Conservation (phyloP, 2,797 vertebrate species). For the Antrozous pallidus region DNA sequence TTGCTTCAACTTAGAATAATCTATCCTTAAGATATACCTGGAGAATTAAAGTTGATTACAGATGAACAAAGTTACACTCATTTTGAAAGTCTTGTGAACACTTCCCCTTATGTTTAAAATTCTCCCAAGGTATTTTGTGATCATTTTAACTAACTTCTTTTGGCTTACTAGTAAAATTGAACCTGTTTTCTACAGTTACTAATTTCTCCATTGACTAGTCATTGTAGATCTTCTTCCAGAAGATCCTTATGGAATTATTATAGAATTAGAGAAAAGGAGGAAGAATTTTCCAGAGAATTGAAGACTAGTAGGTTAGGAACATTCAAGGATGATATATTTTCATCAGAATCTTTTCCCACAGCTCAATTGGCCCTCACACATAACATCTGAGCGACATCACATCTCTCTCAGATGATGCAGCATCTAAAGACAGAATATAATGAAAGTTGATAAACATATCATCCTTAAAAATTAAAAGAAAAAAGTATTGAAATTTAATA, state of each 20-base stretch:
- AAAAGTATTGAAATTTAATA: background rate
- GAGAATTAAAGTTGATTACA: background rate
- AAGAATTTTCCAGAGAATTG: background rate
- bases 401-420: background rate
- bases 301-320: background rate
- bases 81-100: background rate
- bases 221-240: slow-evolving; percentile 2
- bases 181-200: background rate
- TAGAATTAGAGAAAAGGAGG: background rate
- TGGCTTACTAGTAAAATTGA: background rate
- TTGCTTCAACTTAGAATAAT: background rate
- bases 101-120: background rate
- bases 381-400: background rate
- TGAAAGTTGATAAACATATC: background rate
- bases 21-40: background rate
- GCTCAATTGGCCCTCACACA: background rate
- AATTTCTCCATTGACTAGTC: background rate
- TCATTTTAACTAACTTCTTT: background rate
- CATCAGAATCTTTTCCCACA: background rate
- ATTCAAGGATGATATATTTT: background rate
- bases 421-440: background rate
- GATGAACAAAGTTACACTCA: background rate
- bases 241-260: background rate
- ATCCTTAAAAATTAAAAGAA: background rate
- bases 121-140: background rate